Percentiles rank a stretch among this genome's conserved stretches.
phyloP scores from a whole-genome alignment of 2,888 invertebrate genomes.

The Drosophila bunnanda region DNA sequence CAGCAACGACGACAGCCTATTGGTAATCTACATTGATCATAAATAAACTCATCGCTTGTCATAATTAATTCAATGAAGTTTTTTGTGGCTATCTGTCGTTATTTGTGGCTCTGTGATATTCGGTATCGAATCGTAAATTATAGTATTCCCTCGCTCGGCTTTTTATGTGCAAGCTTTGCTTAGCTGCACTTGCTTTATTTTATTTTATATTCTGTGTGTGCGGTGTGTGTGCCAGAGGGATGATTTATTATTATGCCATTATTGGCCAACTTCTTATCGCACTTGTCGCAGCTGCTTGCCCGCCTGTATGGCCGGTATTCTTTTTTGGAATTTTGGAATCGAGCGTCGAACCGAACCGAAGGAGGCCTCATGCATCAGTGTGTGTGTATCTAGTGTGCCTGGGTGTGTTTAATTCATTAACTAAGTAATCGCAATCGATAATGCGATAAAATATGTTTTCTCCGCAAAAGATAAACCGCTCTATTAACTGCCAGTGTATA shows the following conservation, averaged over 20 bases:
- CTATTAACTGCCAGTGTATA: constrained; percentile 13
- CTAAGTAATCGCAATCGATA: constrained; percentile 79
- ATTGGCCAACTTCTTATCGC: constrained; percentile 54
- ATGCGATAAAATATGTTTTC: constrained; percentile 72
- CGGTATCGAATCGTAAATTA: constrained; percentile 27
- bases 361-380: constrained; percentile 3
- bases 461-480: constrained; percentile 37
- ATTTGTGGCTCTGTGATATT: constrained; percentile 18
- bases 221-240: constrained; percentile 15
- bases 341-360: constrained; percentile 4
- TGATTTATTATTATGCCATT: constrained; percentile 67
- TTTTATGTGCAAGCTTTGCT: constrained; percentile 20
- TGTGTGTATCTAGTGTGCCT: not conserved
- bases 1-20: constrained; percentile 45
- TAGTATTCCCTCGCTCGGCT: constrained; percentile 5
- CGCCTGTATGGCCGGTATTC: constrained; percentile 23
- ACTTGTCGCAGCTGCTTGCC: constrained; percentile 35
- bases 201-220: not conserved
- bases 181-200: constrained; percentile 4
- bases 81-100: constrained; percentile 1
- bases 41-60: constrained; percentile 76
- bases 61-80: constrained; percentile 77
- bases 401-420: constrained; percentile 68
- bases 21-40: constrained; percentile 63
- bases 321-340: constrained; percentile 11